These are phyloP conservation scores for Tetanocera ferruginea DNA, from an alignment of 2,888 invertebrate genomes.

Conservation along the genomic window DNA sequence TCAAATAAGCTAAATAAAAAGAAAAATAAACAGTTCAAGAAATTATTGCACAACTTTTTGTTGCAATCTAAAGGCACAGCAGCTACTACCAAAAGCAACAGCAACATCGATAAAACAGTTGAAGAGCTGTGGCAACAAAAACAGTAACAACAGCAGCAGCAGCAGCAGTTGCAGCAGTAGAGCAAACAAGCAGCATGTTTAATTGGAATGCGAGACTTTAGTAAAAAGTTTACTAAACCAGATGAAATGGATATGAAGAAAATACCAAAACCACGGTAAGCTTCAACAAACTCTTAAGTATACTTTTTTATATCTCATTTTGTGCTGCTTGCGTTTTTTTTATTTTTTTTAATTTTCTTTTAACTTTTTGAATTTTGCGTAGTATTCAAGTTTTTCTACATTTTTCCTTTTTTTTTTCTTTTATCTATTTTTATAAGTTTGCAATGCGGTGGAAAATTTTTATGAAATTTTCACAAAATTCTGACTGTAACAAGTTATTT, in stretches of 20 bases:
- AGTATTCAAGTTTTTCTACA: neutral
- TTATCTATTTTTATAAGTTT: neutral
- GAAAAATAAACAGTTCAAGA: neutral
- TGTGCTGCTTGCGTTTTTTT: neutral
- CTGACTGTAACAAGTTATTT: no score
- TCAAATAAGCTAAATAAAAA: slow-evolving; percentile 8
- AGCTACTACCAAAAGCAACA: slow-evolving; percentile 35
- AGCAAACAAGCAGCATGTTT: slow-evolving; percentile 47
- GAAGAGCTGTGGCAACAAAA: slow-evolving; percentile 21
- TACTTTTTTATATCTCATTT: neutral
- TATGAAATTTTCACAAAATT: neutral
- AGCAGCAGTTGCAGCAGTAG: slow-evolving; percentile 7
- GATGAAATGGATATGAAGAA: slow-evolving; percentile 61
- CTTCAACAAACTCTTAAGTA: slow-evolving; percentile 33
- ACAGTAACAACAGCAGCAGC: neutral
- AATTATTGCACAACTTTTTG: slow-evolving; percentile 23
- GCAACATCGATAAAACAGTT: slow-evolving; percentile 21
- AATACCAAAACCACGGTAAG: slow-evolving; percentile 61
- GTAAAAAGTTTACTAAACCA: slow-evolving; percentile 56
- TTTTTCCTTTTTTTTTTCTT: neutral
- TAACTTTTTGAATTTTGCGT: no score
- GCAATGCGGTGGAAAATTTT: slow-evolving; percentile 2
- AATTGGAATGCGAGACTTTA: slow-evolving; percentile 54
- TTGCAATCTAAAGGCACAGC: slow-evolving; percentile 21
- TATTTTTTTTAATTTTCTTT: slow-evolving; percentile 4